Evolutionary conservation across 2,888 invertebrate genomes (phyloP), one percentile per base, ranked within the genome.

Genomic region (Caenorhabditis zanzibari): DNA sequence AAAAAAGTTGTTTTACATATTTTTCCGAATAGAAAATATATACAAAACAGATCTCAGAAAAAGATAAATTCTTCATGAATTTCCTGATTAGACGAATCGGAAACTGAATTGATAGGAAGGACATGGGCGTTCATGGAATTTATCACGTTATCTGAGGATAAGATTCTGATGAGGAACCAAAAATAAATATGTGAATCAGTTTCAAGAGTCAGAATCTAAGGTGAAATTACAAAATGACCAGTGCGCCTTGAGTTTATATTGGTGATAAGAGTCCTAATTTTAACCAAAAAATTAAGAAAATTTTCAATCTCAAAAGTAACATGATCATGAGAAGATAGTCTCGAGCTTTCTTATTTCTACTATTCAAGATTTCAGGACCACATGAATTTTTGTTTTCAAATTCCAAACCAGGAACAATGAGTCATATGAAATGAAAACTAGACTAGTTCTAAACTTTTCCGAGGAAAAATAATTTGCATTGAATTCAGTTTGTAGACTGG

Each of bases 401-500:
- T 22, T n/a, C 32, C 26, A 44, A 1, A 10, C 38, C 22, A 24
- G 38, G 24, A 72, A 72, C 49, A 72, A 59, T 59, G 56, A 71
- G 44, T 58, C 58, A 58, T n/a, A 14, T 52, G 66, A 35, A 19
- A 66, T 14, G 49, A 14, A 35, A 28, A 35, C 66, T 35, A 35
- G 54, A 26, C 54, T 54, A 35, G 26, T 52, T 28, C 26, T 38
- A 41, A 63, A 66, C 14, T 19, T 41, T 41, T 2, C 19, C 38
- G 41, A 41, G 5, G 56, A 69, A 54, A 38, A 3, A 64, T 9
- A 49, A 71, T 58, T 38, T 54, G 41, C 32, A 68, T 68, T 68
- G 68, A 54, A 52, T 68, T 68, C 68, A 54, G 68, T 24, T 41
- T 38, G 41, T 71, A 47, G 71, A 71, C 71, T 71, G 71, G 58